These are phyloP conservation scores for Andrena praecox DNA, from an alignment of 2,888 invertebrate species.

Conservation along the genomic window DNA sequence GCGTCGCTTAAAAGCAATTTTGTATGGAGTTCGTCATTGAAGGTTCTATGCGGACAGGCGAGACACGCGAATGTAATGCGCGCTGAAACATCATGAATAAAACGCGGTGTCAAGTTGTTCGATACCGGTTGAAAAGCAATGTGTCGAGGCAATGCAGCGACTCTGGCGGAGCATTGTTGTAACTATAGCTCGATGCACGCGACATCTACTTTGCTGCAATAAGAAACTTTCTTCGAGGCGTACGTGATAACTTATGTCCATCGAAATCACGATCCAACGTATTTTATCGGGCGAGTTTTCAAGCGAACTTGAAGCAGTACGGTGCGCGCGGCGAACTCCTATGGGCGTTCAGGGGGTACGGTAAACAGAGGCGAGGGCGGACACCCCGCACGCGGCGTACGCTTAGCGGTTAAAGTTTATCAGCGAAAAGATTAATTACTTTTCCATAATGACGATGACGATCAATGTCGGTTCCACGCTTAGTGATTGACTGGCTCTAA, in stretches of 20 bases:
- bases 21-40: not conserved
- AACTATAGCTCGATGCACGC: not conserved
- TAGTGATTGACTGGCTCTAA: too few relatives aligned
- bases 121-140: not conserved
- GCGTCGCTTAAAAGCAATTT: not conserved
- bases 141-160: constrained; percentile 1
- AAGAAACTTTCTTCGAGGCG: not conserved
- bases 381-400: not conserved
- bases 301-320: not conserved
- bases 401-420: not conserved
- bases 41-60: not conserved
- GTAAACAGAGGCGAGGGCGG: not conserved
- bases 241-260: not conserved
- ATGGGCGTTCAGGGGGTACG: not conserved
- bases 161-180: not conserved
- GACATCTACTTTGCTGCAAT: not conserved
- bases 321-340: not conserved
- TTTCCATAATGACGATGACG: not conserved
- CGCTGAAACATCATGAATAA: constrained; percentile 12
- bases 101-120: not conserved
- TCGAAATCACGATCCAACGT: not conserved
- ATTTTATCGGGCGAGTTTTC: not conserved
- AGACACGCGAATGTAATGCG: not conserved
- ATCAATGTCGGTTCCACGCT: too few relatives aligned
- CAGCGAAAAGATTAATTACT: not conserved